Evolutionary conservation across 1,140 invertebrate genomes (phyloP), one percentile per base, ranked within the genome.

Genomic region (Tetraneura akinire): DNA sequence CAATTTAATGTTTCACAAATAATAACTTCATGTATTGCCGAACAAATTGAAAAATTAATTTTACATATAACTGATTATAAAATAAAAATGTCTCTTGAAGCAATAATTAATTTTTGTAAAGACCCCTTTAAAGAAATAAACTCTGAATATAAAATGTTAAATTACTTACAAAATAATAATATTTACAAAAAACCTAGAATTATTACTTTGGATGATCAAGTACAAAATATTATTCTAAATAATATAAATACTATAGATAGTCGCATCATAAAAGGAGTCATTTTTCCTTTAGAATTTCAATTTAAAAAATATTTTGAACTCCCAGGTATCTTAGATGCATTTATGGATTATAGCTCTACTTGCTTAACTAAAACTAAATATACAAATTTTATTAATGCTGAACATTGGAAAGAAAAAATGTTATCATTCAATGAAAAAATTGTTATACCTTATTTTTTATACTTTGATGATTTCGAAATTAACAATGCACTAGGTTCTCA

Each of bases 81-180:
- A 47, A 47, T 47, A 47, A 47, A 47, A 14, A 47, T n/a, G 13
- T 57, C 53, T 57, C 21, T 57, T 57, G 23, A 55, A 26, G 10
- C n/a, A 57, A 57, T 57, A 57, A 26, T 11, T 57, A 8, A 26
- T 57, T 57, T 57, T 57, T 57, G 53, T 57, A 57, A 57, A 26
- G 53, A 57, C 3, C 53, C 53, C 9, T 57, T 57, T 57, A 57
- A 57, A 57, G 21, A 57, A 57, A 57, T 57, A 26, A 26, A 57
- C n/a, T 57, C 21, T 57, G 21, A 57, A 26, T 57, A 26, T 57
- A 57, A 57, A 57, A 57, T 57, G 53, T 26, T 57, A 57, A 57
- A 57, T 57, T 57, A 57, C 21, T 55, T 55, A 55, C 4, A 23
- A 55, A 55, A n/a, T 55, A 55, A n/a, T 21, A 55, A 55, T 55